These are phyloP conservation scores for Rhagoletis pomonella DNA, from an alignment of 1,140 invertebrate genomes.

Conservation along the genomic window DNA sequence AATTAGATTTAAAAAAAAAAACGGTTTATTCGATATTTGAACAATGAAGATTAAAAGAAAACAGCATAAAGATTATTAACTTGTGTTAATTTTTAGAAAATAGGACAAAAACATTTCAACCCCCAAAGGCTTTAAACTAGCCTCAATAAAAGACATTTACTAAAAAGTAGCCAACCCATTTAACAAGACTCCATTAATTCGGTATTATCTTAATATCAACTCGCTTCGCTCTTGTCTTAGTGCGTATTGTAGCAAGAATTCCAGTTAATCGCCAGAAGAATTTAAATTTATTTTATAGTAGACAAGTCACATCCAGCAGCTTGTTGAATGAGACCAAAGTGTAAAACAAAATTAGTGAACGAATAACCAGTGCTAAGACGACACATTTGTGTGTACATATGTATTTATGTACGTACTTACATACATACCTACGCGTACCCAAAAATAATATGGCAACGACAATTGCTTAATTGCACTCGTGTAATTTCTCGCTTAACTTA, in stretches of 20 bases:
- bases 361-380: too few species aligned
- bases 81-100: too few species aligned
- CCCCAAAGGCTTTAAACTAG: too few species aligned
- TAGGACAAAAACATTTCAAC: too few species aligned
- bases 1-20: too few species aligned
- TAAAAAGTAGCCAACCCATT: neutral
- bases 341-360: neutral
- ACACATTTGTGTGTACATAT: too few species aligned
- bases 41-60: too few species aligned
- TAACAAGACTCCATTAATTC: neutral
- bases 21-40: too few species aligned
- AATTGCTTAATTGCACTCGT: constrained; percentile 55
- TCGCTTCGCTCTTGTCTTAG: neutral
- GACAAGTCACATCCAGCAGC: neutral
- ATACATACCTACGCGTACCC: neutral
- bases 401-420: too few species aligned
- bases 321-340: neutral
- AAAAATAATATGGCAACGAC: neutral
- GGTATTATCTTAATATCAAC: neutral
- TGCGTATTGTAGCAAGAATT: neutral
- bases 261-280: neutral
- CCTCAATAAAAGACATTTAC: too few species aligned
- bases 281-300: neutral
- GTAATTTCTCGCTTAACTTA: constrained; percentile 47
- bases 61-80: too few species aligned